These are phyloP conservation scores for Gadus chalcogrammus DNA, from an alignment of 2,113 vertebrate genomes.

Conservation along the genomic window DNA sequence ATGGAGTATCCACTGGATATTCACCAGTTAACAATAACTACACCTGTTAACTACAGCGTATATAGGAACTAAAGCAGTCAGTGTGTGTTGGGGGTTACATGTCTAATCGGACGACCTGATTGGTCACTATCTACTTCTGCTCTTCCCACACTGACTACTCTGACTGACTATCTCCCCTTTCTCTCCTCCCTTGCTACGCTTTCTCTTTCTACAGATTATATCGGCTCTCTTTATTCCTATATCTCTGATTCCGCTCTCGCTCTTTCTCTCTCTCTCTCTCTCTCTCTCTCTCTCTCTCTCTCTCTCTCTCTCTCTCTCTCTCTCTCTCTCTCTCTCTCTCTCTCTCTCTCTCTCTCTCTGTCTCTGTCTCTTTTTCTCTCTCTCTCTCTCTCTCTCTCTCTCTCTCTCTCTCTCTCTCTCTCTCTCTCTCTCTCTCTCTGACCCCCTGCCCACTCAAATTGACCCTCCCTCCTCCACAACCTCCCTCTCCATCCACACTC, in stretches of 20 bases:
- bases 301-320: neutral
- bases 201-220: neutral
- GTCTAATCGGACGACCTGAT: too few relatives aligned
- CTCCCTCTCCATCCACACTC: neutral
- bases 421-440: neutral
- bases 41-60: too few relatives aligned
- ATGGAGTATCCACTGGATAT: too few relatives aligned
- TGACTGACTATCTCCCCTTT: neutral
- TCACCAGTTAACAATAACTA: too few relatives aligned
- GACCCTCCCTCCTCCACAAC: conserved; percentile 50
- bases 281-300: neutral
- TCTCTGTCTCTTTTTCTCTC: too few relatives aligned
- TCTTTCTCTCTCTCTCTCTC: neutral
- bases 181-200: neutral
- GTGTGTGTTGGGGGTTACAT: too few relatives aligned
- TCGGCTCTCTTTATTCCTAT: neutral
- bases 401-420: neutral
- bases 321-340: neutral
- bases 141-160: too few relatives aligned
- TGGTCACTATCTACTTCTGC: too few relatives aligned
- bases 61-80: too few relatives aligned
- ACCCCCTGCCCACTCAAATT: neutral
- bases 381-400: neutral
- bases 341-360: neutral
- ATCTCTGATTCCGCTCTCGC: neutral